These are phyloP conservation scores for Drosophila anomalipes DNA, from an alignment of 2,888 invertebrate genomes.

Conservation along the genomic window DNA sequence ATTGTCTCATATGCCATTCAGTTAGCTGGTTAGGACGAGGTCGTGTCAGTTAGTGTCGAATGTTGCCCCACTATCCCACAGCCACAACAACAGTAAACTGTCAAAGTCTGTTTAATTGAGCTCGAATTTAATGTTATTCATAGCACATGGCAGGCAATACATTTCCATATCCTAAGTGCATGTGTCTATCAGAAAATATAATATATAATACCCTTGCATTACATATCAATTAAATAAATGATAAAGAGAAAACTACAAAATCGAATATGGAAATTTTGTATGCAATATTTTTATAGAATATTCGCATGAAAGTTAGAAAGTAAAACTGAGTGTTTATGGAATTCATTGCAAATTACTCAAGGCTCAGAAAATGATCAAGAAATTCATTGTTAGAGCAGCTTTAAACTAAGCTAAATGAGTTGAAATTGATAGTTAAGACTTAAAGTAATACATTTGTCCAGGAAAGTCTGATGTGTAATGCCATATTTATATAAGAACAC, in stretches of 20 bases:
- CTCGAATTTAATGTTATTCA: slow-evolving; percentile 44
- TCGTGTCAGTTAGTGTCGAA: slow-evolving; percentile 34
- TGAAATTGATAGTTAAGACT: background rate
- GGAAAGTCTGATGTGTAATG: background rate
- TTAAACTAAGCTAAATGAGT: background rate
- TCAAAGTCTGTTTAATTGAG: slow-evolving; percentile 50
- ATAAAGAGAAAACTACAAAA: background rate
- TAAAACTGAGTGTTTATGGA: background rate
- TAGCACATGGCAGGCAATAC: slow-evolving; percentile 14
- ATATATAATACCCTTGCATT: background rate
- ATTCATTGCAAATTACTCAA: background rate
- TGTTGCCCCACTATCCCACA: background rate
- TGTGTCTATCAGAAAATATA: background rate
- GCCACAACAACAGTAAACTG: slow-evolving; percentile 3
- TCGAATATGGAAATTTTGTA: background rate
- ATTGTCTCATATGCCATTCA: slow-evolving; percentile 31
- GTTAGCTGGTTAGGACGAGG: slow-evolving; percentile 18
- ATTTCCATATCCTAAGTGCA: slow-evolving; percentile 13
- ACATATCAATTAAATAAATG: background rate
- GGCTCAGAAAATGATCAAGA: background rate
- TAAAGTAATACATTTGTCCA: background rate
- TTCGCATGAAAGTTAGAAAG: background rate
- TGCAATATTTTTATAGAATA: background rate
- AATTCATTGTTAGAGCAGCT: background rate
- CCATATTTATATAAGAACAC: background rate